Evolutionary conservation across 2,888 invertebrate species (phyloP), one percentile per base, ranked within the genome.

Genomic region (Drosophila multiciliata): DNA sequence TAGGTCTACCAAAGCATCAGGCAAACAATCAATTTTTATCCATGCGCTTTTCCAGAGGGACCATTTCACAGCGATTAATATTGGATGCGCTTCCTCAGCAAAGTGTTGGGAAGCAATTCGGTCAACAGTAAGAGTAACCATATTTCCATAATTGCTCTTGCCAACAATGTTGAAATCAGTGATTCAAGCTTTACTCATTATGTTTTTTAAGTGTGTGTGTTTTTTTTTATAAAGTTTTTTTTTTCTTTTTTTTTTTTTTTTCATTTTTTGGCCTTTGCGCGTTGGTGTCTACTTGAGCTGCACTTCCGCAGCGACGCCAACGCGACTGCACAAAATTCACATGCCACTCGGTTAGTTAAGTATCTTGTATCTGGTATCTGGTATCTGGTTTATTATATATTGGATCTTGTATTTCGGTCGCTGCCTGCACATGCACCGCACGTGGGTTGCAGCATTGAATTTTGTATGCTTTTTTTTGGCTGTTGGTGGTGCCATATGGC

Each of bases 281-380:
- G 62, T 59, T 62, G 65, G 73, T 62, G 73, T 73, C 55, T 35
- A 48, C 52, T 40, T 42, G 26, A 50, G 60, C 63, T 78, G 87
- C 85, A 84, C 87, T 84, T 84, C 87, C 87, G 87, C 69, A 68
- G 89, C 72, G 63, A 58, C 75, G 78, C 77, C 76, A 38, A 71
- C 81, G 66, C 67, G 40, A 53, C 33, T 71, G 63, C 66, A 66
- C 50, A 58, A 77, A 81, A 55, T 78, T 68, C 73, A 64, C 61
- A 76, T 78, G 72, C 61, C 78, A 76, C 73, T 64, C 59, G 78
- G 64, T 58, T 50, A 26, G 58, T 4, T 45, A 36, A 62, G 33
- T 45, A 64, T 65, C 40, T 54, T 38, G 66, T 60, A 73, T 66
- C 32, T 66, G 15, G 29, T 36, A 26, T 50, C 11, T 61, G 20